phyloP scores from a whole-genome alignment of 2,888 invertebrate genomes.

The Stegophylla sp. region DNA sequence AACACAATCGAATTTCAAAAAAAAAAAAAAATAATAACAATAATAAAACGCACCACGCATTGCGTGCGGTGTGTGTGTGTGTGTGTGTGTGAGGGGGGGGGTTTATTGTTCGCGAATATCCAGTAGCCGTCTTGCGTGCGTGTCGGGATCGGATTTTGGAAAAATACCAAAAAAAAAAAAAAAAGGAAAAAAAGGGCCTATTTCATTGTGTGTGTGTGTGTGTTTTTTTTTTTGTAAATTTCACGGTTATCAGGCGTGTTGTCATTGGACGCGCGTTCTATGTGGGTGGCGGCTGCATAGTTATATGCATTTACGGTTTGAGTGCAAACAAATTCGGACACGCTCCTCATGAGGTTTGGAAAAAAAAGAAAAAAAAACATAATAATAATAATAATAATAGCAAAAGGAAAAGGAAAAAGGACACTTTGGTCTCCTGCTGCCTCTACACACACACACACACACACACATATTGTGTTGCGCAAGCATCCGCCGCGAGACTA shows the following conservation, averaged over 20 bases:
- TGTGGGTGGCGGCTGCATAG: constrained; percentile 53
- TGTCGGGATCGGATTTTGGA: constrained; percentile 9
- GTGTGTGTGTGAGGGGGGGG: no score
- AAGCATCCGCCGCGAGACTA: constrained; percentile 31
- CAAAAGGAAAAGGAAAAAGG: background rate
- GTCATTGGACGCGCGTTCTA: constrained; percentile 19
- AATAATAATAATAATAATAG: constrained; percentile 19
- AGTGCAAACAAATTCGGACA: constrained; percentile 37
- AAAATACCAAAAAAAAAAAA: constrained; percentile 12
- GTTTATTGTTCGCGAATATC: constrained; percentile 34
- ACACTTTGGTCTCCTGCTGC: constrained; percentile 1
- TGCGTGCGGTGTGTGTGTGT: background rate
- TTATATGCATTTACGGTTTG: constrained; percentile 17
- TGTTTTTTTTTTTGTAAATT: constrained; percentile 49
- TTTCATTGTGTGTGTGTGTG: constrained; percentile 1
- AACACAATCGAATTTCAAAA: constrained; percentile 50
- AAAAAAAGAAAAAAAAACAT: background rate
- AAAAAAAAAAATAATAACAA: background rate
- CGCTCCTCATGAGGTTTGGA: constrained; percentile 12
- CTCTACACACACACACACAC: no score
- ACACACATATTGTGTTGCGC: constrained; percentile 41
- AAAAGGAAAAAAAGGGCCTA: background rate
- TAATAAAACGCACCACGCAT: background rate
- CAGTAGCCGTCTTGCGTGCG: constrained; percentile 43
- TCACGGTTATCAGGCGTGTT: constrained; percentile 45